A percentile compares a stretch with the other conserved stretches of the same genome.
phyloP scores from a whole-genome alignment of 2,113 vertebrate species.

The Syrmaticus mikado region DNA sequence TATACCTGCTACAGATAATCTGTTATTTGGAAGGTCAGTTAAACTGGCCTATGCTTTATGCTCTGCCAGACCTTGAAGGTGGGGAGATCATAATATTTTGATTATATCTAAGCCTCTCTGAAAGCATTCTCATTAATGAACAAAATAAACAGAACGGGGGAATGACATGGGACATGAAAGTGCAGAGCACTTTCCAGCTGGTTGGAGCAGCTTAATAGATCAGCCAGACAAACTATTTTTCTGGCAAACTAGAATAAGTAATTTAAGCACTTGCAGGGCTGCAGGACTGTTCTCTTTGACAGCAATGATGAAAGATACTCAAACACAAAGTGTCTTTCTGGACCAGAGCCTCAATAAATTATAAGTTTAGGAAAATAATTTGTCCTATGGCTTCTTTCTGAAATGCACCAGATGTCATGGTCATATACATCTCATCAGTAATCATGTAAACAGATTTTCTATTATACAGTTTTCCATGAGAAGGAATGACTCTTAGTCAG shows the following conservation, averaged over 20 bases:
- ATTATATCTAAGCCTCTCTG: constrained; percentile 24
- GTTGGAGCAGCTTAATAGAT: background rate
- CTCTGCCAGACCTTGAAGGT: constrained; percentile 35
- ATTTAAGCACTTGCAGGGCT: background rate
- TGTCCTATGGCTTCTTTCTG: background rate
- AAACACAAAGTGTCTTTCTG: background rate
- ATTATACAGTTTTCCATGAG: background rate
- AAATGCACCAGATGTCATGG: background rate
- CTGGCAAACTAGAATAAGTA: background rate
- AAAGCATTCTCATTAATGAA: constrained; percentile 23
- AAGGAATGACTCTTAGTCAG: background rate
- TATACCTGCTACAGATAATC: constrained; percentile 49
- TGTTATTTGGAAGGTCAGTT: constrained; percentile 8
- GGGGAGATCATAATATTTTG: constrained; percentile 44
- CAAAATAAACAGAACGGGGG: constrained; percentile 1
- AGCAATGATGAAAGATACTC: background rate
- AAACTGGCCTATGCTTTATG: background rate
- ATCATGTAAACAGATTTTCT: background rate
- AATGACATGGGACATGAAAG: constrained; percentile 1
- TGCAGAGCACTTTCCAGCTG: background rate
- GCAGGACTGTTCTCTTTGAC: background rate
- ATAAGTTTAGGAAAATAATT: background rate
- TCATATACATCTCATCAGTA: background rate
- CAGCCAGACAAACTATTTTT: background rate
- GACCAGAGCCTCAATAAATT: background rate